Evolutionary conservation across 1,140 invertebrate species (phyloP), one percentile per base, ranked within the genome.

Genomic region (Parasteatoda tepidariorum): DNA sequence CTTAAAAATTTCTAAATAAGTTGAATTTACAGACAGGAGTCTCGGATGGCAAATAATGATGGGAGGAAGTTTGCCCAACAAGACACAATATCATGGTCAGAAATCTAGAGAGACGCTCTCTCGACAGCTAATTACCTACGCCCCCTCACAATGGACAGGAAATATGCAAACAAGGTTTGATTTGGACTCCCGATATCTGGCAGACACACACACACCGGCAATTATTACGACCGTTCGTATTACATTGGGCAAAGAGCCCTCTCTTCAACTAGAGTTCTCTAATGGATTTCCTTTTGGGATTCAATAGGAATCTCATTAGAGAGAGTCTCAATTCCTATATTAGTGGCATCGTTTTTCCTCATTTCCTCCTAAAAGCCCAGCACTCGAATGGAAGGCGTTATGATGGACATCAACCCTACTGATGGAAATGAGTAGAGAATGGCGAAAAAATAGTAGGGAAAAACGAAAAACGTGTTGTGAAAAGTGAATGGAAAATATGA

Each of bases 241-340:
- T 18, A 7, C 24, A 71, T 28, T 57, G 48, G 41, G n/a, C 9
- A n/a, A 48, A 71, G 48, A 31, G 68, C 68, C 57, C 28, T 71
- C 18, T 7, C 41, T 11, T 11, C 11, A 26, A 24, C 22, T 18
- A 0, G 11, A 31, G 31, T 24, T 6, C 57, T 28, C 28, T 75
- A 75, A 75, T 75, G 73, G 55, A 75, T 75, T 75, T 75, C 73
- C 55, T 75, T 41, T n/a, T 18, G 55, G n/a, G 57, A n/a, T 26
- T 75, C 73, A 75, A 62, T 75, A 41, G 28, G 73, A 75, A 75
- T 62, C 73, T 75, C 73, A 75, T 75, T 75, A 75, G 54, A 30
- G 4, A 22, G 5, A 18, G 54, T 26, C 18, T 9, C 38, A 18
- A 48, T 48, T 48, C 38, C 38, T 48, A 13, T 48, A 18, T 48